phyloP scores from a whole-genome alignment of 1,140 invertebrate species.

The Galendromus occidentalis region DNA sequence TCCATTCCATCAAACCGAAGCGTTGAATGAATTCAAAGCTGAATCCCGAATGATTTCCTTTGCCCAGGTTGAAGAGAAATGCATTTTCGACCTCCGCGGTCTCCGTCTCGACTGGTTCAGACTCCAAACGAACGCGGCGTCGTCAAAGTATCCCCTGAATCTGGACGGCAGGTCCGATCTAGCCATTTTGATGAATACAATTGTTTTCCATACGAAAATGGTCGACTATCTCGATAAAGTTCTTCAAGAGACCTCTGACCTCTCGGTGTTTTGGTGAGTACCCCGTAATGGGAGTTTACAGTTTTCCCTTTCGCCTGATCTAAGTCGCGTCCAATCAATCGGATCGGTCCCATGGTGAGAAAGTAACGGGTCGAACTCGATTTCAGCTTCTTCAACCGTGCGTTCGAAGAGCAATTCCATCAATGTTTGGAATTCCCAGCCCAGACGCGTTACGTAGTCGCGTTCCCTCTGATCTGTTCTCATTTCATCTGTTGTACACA shows the following conservation, averaged over 20 bases:
- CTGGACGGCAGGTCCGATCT: conserved; percentile 68
- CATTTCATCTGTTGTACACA: conserved; percentile 96
- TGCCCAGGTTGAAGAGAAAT: conserved; percentile 68
- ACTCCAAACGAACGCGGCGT: conserved; percentile 38
- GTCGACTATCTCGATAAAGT: conserved; percentile 96
- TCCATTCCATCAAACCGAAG: too few species aligned
- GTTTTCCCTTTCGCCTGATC: neutral
- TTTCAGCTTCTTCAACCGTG: conserved; percentile 70
- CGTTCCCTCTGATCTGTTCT: conserved; percentile 89
- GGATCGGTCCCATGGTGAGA: neutral
- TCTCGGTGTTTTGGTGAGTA: conserved; percentile 75
- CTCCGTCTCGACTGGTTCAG: conserved; percentile 92
- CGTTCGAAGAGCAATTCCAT: conserved; percentile 94
- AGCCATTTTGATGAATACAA: conserved; percentile 76
- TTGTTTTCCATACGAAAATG: conserved; percentile 92
- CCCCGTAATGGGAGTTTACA: too few species aligned
- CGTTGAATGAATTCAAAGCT: too few species aligned
- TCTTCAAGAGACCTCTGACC: conserved; percentile 81
- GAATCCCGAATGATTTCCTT: too few species aligned
- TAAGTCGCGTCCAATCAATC: neutral
- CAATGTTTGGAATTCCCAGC: conserved; percentile 96
- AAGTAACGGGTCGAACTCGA: neutral
- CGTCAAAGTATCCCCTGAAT: conserved; percentile 41
- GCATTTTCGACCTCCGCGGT: conserved; percentile 83
- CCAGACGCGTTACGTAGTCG: conserved; percentile 89